These are phyloP conservation scores for Hafferia zeledoni DNA, from an alignment of 2,797 vertebrate species.

Conservation along the genomic window DNA sequence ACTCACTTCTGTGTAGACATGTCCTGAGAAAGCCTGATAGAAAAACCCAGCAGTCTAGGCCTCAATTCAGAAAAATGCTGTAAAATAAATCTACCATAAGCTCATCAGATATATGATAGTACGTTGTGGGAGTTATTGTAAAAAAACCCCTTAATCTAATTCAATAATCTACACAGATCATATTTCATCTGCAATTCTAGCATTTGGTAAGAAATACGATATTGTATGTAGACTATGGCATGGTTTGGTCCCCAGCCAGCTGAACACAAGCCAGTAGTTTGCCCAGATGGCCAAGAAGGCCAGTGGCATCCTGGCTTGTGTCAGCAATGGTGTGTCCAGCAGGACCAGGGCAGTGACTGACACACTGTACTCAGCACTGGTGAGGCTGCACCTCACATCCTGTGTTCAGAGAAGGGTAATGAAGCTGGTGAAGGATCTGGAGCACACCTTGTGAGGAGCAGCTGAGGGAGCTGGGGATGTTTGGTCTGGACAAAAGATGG, in stretches of 20 bases:
- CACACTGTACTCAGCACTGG: not conserved
- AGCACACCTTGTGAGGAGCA: not conserved
- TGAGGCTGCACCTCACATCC: not conserved
- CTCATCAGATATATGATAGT: not conserved
- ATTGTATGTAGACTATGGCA: not conserved
- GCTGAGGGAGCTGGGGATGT: not conserved
- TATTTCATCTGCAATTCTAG: not conserved
- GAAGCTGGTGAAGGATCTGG: not conserved
- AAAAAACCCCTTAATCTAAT: not conserved
- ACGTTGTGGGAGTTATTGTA: not conserved
- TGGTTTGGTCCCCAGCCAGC: not conserved
- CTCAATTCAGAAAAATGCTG: not conserved
- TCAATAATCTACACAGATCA: not conserved
- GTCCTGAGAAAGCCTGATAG: not conserved
- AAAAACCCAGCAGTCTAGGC: not conserved
- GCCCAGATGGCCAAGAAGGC: not conserved
- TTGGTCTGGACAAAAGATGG: not conserved
- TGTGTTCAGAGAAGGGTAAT: not conserved
- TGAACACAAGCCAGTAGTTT: not conserved
- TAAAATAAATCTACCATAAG: not conserved
- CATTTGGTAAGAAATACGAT: not conserved
- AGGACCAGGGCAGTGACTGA: rapidly evolving
- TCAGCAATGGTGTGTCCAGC: not conserved
- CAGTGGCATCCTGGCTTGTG: not conserved
- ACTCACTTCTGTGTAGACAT: not conserved